Evolutionary conservation across 2,888 invertebrate species (phyloP).

Genomic region (Parnassius smintheus): DNA sequence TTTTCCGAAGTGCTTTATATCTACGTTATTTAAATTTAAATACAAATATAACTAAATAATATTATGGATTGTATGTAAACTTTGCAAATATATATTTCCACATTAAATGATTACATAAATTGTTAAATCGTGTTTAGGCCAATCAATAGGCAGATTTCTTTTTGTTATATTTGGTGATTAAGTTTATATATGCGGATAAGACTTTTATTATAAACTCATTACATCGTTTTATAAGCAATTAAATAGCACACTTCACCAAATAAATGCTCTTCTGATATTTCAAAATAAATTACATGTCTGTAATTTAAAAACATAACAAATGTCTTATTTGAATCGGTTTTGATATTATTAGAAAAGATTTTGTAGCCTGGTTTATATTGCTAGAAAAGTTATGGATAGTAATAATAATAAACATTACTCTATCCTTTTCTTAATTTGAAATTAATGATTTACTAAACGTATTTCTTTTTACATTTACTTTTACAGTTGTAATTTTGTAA

Average conservation of each 20-base stretch:
- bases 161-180: slow-evolving; percentile 44
- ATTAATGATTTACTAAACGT: no score
- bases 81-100: slow-evolving; percentile 75
- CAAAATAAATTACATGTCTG: slow-evolving; percentile 16
- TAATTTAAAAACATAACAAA: slow-evolving; percentile 38
- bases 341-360: slow-evolving; percentile 64
- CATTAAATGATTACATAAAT: slow-evolving; percentile 72
- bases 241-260: slow-evolving; percentile 22
- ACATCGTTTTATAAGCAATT: slow-evolving; percentile 24
- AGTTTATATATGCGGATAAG: slow-evolving; percentile 31
- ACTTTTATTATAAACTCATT: slow-evolving; percentile 28
- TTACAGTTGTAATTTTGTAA: no score
- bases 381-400: no score
- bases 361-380: slow-evolving; percentile 61
- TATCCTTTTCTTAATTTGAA: no score
- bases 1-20: slow-evolving; percentile 82
- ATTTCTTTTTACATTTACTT: no score
- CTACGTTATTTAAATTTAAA: slow-evolving; percentile 80
- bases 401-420: no score
- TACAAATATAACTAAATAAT: slow-evolving; percentile 76
- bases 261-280: slow-evolving; percentile 25
- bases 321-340: slow-evolving; percentile 41
- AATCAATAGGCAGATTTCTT: slow-evolving; percentile 38
- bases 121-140: slow-evolving; percentile 66
- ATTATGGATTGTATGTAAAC: slow-evolving; percentile 76